These are phyloP conservation scores for Solea senegalensis DNA, from an alignment of 2,113 vertebrate genomes.

Conservation along the genomic window DNA sequence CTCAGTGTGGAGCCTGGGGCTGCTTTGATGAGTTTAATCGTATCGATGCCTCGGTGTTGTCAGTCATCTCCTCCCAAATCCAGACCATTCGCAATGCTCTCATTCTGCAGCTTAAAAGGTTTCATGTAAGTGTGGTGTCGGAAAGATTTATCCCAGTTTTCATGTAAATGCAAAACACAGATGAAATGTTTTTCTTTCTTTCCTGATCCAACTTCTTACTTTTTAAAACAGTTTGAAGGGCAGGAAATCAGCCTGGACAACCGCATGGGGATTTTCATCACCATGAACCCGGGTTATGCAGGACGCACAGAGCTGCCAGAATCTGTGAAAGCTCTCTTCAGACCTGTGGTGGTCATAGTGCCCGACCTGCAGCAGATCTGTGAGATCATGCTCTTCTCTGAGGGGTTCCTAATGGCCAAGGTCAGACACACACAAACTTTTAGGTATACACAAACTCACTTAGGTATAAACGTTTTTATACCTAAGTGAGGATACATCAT, in stretches of 20 bases:
- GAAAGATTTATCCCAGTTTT: background rate
- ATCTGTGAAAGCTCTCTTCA: constrained; percentile 95
- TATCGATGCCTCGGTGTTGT: constrained; percentile 95
- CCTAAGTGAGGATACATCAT: too few species aligned
- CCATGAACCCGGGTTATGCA: constrained; percentile 97
- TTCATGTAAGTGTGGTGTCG: constrained; percentile 83
- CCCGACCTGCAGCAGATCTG: constrained; percentile 98
- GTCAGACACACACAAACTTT: constrained; percentile 66
- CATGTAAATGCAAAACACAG: background rate
- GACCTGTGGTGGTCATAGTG: constrained; percentile 95
- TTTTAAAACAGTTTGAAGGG: constrained; percentile 88
- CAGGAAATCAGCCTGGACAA: constrained; percentile 90
- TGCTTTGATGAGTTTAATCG: constrained; percentile 99
- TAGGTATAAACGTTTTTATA: too few species aligned
- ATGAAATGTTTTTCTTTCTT: background rate
- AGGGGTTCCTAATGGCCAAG: constrained; percentile 94
- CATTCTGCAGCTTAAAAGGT: constrained; percentile 86
- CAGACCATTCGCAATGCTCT: constrained; percentile 94
- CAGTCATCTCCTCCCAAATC: constrained; percentile 97
- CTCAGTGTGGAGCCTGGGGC: constrained; percentile 97
- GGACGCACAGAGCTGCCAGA: constrained; percentile 95
- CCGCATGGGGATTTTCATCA: constrained; percentile 96
- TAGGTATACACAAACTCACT: too few species aligned
- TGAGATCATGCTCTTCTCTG: constrained; percentile 98
- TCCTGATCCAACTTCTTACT: background rate